Evolutionary conservation across 30 jellyfish, hydroid and myxozoan species (phyloP), one percentile per base, ranked within the genome.

Genomic region (Pelagia noctiluca): DNA sequence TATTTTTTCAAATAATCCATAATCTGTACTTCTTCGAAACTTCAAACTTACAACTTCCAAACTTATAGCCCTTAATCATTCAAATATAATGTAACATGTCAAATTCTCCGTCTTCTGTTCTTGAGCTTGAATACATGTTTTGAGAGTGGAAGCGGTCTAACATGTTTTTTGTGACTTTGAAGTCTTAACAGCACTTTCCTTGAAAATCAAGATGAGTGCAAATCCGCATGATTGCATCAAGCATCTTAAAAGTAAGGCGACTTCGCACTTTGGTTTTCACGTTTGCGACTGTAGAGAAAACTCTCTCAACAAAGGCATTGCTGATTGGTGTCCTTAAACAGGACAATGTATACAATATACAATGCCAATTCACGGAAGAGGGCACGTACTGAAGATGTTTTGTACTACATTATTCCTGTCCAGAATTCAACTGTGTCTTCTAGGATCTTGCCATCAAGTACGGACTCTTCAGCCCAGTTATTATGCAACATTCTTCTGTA

Each of bases 231-330:
- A 83, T 72, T 49, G 90, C 91, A 67, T 83, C 93, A 31, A 83
- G 73, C 88, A 83, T 68, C 50, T 68, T 32, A 25, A 60, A 57
- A 30, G 71, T 48, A 71, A 83, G 66, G 33, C 88, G 74, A 83
- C 71, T 83, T 72, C 91, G 50, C 80, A 75, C 82, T 50, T 83
- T 72, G 48, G 89, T 83, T 57, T 72, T 83, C 52, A 72, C 77
- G 46, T 42, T 32, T 34, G 81, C 34, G 36, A 72, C 88, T 38
- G 73, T 57, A 42, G 93, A 83, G 49, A 83, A 83, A 53, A 72
- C 88, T 75, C 93, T 83, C 61, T 83, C 93, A 49, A 83, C 93
- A 29, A 83, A 81, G 53, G 93, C 93, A 83, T 83, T 83, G 93
- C 90, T 83, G 47, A 75, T 71, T 63, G 93, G 93, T 54, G 93